Evolutionary conservation across 2,113 vertebrate species (phyloP).

Genomic region (Sapajus apella): DNA sequence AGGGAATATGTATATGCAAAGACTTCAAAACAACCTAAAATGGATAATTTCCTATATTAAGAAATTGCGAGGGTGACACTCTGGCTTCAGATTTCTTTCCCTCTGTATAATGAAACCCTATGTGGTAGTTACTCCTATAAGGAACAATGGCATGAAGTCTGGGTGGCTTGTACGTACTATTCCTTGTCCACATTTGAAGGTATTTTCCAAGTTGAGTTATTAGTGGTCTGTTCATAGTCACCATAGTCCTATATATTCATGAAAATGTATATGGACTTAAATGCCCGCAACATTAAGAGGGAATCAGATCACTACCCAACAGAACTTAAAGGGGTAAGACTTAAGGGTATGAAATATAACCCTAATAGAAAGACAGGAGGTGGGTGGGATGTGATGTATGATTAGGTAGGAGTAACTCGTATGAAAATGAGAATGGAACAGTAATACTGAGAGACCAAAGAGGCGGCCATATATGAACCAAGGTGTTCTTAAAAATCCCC

Average conservation of each 20-base stretch:
- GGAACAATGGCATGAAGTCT: background rate
- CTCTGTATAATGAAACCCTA: background rate
- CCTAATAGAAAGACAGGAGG: background rate
- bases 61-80: background rate
- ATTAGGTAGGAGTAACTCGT: background rate
- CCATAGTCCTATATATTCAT: background rate
- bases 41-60: background rate
- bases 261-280: background rate
- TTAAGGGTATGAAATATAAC: background rate
- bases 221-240: background rate
- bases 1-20: background rate
- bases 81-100: background rate
- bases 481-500: background rate
- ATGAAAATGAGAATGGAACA: background rate
- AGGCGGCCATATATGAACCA: background rate
- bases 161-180: background rate
- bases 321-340: background rate
- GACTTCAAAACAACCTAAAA: background rate
- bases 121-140: background rate
- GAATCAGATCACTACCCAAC: background rate
- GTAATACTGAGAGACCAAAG: background rate
- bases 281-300: background rate
- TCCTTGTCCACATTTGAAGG: background rate
- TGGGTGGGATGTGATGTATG: background rate
- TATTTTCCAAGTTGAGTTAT: background rate